Base-by-base conservation (phyloP, 2,113 vertebrate genomes). In the Solenodon paradoxus region DNA sequence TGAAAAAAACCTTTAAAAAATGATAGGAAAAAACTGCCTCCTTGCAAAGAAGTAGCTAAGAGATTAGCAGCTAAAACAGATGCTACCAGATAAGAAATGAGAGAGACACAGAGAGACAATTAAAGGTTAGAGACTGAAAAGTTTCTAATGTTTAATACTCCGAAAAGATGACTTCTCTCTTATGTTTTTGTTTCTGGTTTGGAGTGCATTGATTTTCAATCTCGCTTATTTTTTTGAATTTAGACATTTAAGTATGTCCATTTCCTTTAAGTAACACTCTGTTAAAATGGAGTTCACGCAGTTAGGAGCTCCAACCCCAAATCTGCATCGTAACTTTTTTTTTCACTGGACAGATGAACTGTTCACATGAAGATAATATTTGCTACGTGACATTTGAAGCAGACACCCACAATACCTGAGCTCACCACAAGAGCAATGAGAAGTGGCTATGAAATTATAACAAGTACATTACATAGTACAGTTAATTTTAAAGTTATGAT, bases 171-270 rank as follows among this genome's bases (percentile, higher is more conserved):
- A 32, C 6, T 85, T 86, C 74, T 68, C 28, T 57, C 26, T 32
- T 38, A 26, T 71, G 9, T 55, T 74, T 2, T 66, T 85, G 49
- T 53, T 69, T 47, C 51, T 72, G 35, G 40, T 42, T 83, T 77
- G n/a, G 38, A 92, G 11, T 69, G 30, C 42, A 75, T 38, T 80
- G 51, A 90, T 35, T 72, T 61, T 79, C 17, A 82, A 2, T 57
- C 38, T 78, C 35, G 5, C n/a, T 85, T 75, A 59, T 61, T 91
- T 91, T 95, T 86, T 45, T n/a, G 24, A 94, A 87, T 63, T 35
- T 94, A 87, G 38, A 9, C 28, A 71, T 55, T 55, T 89, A 64
- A 89, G 15, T 55, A 45, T 51, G 57, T 42, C 87, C 9, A 80
- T 45, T 61, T 78, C 59, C 51, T 75, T 32, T 71, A 89, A 78